Evolutionary conservation across 2,888 invertebrate genomes (phyloP).

Genomic region (Byasa hedistus): DNA sequence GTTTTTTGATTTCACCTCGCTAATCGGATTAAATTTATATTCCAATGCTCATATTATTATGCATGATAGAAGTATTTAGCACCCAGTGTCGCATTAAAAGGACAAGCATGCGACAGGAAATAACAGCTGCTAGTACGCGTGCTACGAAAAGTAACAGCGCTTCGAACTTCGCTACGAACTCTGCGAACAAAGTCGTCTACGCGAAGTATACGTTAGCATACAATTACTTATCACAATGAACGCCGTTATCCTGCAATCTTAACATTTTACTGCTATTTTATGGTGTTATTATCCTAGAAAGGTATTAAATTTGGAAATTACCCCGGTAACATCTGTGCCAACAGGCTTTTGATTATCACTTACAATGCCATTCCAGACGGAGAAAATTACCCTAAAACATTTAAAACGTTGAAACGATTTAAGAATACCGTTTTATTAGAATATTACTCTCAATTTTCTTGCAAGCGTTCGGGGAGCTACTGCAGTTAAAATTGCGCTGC

Average conservation of each 20-base stretch:
- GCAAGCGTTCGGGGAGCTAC: constrained; percentile 18
- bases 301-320: constrained; percentile 66
- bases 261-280: constrained; percentile 55
- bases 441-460: constrained; percentile 48
- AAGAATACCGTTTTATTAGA: constrained; percentile 56
- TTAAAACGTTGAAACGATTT: constrained; percentile 40
- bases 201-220: constrained; percentile 21
- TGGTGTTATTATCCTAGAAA: constrained; percentile 49
- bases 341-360: constrained; percentile 76
- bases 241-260: constrained; percentile 47
- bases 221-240: constrained; percentile 39
- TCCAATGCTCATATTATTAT: constrained; percentile 51
- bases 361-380: constrained; percentile 68
- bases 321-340: constrained; percentile 71
- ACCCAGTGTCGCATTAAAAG: constrained; percentile 42
- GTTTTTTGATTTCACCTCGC: constrained; percentile 64
- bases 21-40: constrained; percentile 59
- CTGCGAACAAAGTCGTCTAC: constrained; percentile 24
- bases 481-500: constrained; percentile 25
- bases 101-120: constrained; percentile 58
- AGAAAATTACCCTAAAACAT: constrained; percentile 73
- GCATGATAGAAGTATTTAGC: constrained; percentile 14
- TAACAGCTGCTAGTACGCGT: constrained; percentile 55
- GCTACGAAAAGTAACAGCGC: constrained; percentile 32
- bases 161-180: constrained; percentile 31